A percentile compares a stretch with the other conserved stretches of the same genome.
Evolutionary conservation across 2,797 vertebrate genomes (phyloP).

Genomic region (Cheracebus regulus): DNA sequence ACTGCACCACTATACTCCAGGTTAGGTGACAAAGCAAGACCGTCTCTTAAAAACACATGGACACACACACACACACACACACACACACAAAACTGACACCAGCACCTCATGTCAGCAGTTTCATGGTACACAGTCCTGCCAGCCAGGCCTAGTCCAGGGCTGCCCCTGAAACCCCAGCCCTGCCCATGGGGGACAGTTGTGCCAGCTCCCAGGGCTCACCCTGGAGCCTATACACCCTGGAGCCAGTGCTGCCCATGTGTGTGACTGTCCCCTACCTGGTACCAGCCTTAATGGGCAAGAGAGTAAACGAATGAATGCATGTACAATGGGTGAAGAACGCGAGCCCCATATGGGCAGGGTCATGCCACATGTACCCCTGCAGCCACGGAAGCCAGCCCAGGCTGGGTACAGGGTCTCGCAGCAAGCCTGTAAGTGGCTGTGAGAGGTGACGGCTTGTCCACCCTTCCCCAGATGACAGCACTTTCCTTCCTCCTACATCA

Average conservation of each 20-base stretch:
- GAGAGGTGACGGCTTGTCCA: neutral
- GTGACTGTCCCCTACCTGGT: neutral
- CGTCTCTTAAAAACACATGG: no score
- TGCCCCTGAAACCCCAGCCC: neutral
- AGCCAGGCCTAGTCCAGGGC: accelerated
- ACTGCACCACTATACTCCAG: no score
- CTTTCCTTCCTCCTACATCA: neutral
- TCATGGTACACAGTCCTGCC: accelerated
- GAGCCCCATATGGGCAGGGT: neutral
- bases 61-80: no score
- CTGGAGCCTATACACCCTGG: neutral
- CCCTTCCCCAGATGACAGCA: accelerated
- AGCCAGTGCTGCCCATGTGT: neutral
- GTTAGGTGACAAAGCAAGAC: no score
- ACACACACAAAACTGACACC: no score
- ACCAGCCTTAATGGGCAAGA: neutral
- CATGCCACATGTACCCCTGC: neutral
- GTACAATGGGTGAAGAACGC: accelerated
- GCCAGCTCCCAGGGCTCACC: neutral
- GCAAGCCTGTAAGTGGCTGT: neutral
- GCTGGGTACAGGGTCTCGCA: neutral
- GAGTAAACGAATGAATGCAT: accelerated
- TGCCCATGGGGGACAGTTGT: no score
- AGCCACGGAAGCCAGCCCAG: no score
- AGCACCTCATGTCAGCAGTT: neutral